These are phyloP conservation scores for Hetaerina titia DNA, from an alignment of 2,888 invertebrate species.

Conservation along the genomic window DNA sequence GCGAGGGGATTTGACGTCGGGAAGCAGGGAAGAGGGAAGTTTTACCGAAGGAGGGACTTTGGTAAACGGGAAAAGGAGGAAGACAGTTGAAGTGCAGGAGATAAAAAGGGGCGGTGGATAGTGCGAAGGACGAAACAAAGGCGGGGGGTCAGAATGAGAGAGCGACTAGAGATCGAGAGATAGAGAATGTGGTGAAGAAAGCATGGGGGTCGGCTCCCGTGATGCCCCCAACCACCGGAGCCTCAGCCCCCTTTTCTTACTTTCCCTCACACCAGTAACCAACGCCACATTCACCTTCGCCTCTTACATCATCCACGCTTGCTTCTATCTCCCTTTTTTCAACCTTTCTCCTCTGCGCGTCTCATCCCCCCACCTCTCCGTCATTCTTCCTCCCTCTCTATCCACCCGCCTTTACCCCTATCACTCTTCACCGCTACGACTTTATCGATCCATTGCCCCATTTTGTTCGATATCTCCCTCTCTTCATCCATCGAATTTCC, in stretches of 20 bases:
- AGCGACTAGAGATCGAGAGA: background rate
- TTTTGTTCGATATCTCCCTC: background rate
- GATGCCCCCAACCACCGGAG: too few relatives aligned
- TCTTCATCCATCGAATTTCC: background rate
- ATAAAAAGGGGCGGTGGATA: background rate
- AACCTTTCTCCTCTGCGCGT: too few relatives aligned
- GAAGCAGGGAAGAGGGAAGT: background rate
- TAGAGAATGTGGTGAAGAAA: background rate
- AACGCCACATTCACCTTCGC: background rate
- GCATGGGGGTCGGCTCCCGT: background rate
- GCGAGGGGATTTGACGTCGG: background rate
- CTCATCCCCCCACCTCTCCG: too few relatives aligned
- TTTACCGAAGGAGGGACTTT: too few relatives aligned
- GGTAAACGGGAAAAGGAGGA: background rate
- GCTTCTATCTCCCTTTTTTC: too few relatives aligned
- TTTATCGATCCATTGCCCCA: conserved; percentile 21
- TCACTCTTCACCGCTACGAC: background rate
- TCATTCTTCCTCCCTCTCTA: background rate
- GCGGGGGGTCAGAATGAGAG: too few relatives aligned
- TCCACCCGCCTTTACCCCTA: background rate
- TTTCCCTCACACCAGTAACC: background rate
- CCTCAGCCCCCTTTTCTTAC: background rate
- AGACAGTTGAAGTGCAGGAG: too few relatives aligned
- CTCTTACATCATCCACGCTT: background rate
- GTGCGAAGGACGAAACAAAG: background rate